phyloP scores from a whole-genome alignment of 1,140 invertebrate genomes.

The Plutomurus gul region DNA sequence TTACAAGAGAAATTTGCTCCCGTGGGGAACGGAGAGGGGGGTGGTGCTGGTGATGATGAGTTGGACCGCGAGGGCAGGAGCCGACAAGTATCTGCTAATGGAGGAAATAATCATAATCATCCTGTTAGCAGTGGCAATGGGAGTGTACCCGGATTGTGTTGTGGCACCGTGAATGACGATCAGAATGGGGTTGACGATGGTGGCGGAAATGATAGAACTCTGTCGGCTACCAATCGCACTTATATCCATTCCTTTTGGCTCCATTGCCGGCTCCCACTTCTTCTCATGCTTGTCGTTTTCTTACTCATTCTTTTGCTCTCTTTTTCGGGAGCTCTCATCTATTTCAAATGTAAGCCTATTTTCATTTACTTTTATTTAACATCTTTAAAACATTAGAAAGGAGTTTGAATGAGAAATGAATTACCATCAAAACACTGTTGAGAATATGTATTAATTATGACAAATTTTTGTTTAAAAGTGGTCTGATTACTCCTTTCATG shows the following conservation, averaged over 20 bases:
- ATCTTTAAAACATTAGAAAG: not conserved
- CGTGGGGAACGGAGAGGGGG: not conserved
- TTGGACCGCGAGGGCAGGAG: not conserved
- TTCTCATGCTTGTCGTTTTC: slow-evolving; percentile 43
- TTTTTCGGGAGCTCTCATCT: slow-evolving; percentile 47
- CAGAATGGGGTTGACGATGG: slow-evolving; percentile 32
- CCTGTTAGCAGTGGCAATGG: slow-evolving; percentile 22
- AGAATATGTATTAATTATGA: too few relatives aligned
- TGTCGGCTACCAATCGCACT: not conserved
- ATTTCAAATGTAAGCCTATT: slow-evolving; percentile 42
- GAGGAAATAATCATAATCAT: slow-evolving; percentile 35
- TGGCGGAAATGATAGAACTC: slow-evolving; percentile 24
- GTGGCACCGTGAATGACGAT: slow-evolving; percentile 37
- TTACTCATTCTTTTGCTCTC: slow-evolving; percentile 44
- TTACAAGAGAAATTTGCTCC: slow-evolving; percentile 46
- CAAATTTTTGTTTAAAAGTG: too few relatives aligned
- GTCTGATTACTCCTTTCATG: too few relatives aligned
- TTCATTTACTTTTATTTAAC: not conserved
- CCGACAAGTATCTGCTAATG: slow-evolving; percentile 3
- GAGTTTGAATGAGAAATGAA: too few relatives aligned
- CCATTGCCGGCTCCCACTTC: slow-evolving; percentile 48
- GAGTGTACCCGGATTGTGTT: slow-evolving; percentile 30
- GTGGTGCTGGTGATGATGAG: slow-evolving; percentile 22
- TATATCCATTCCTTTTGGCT: slow-evolving; percentile 31
- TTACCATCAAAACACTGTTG: too few relatives aligned